Base-by-base conservation (phyloP, 2,113 vertebrate genomes). In the Hydrochoerus hydrochaeris region DNA sequence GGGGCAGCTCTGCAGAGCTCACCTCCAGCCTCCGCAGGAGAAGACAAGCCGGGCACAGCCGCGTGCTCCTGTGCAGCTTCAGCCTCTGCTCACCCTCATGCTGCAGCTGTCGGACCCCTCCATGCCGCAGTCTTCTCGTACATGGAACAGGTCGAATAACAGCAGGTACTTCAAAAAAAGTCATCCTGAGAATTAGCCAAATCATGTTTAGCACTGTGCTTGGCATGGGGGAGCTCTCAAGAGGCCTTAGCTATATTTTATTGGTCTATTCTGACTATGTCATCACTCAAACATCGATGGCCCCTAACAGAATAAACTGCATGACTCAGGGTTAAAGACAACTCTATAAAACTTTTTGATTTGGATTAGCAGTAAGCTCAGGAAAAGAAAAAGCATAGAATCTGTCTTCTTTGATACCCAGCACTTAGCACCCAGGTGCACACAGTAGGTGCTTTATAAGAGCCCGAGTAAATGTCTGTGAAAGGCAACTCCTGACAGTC, bases 401-500 rank as follows among this genome's bases (percentile, higher is more conserved):
- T 3, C n/a, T 52, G 17, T 46, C 49, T n/a, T n/a, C 52, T 71
- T 71, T 49, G 2, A 35, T 32, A 81, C 86, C 88, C 4, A 38
- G n/a, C 3, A 16, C 57, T 52, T 52, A 28, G 44, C 69, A 71
- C 30, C 13, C 60, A 83, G 41, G 49, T 85, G 32, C 52, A 73
- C 32, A 89, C 32, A 95, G 60, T 62, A 85, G 69, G 75, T 92
- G 11, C 69, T 91, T 69, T 93, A 11, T 58, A 32, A 95, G 44
- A 77, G 44, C 46, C 60, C 20, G 67, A 75, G 54, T 49, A 71
- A 75, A n/a, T 75, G 57, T 77, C 30, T 46, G 54, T 57, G 44
- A 54, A 63, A 94, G 28, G 44, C 28, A n/a, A 7, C 63, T 73
- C 62, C 91, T 84, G 54, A 46, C 41, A 52, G 60, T 28, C 52